Percentiles rank a stretch among this genome's conserved stretches.
phyloP scores from a whole-genome alignment of 2,113 vertebrate genomes.

The Procavia capensis region DNA sequence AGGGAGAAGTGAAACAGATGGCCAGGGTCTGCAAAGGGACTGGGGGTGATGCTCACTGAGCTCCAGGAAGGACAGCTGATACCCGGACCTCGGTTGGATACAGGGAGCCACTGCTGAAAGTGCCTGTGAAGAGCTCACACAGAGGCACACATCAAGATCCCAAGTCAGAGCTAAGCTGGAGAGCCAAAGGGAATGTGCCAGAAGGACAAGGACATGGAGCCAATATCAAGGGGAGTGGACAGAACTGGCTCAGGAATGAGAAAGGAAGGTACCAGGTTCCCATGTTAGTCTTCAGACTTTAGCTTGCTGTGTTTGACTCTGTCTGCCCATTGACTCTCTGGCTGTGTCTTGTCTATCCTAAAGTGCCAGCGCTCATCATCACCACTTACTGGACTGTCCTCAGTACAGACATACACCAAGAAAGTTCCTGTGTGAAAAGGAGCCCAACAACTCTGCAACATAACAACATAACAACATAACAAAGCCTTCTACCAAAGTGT shows the following conservation, averaged over 20 bases:
- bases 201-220: not conserved
- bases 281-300: not conserved
- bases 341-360: not conserved
- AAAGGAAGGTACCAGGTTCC: not conserved
- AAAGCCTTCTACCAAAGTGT: not conserved
- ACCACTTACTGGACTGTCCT: not conserved
- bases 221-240: not conserved
- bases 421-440: constrained; percentile 1
- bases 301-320: not conserved
- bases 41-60: not conserved
- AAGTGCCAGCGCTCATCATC: not conserved
- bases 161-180: not conserved
- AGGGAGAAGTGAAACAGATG: not conserved
- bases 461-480: not conserved
- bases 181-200: not conserved
- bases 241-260: not conserved
- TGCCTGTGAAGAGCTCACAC: not conserved
- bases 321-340: not conserved
- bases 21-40: not conserved
- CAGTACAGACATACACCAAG: not conserved
- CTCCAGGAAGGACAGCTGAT: not conserved
- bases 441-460: not conserved
- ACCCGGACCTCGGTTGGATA: not conserved
- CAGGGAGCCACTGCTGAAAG: not conserved
- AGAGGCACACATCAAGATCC: not conserved